phyloP scores from a whole-genome alignment of 2,888 invertebrate species.

The Cheilosia impressa region DNA sequence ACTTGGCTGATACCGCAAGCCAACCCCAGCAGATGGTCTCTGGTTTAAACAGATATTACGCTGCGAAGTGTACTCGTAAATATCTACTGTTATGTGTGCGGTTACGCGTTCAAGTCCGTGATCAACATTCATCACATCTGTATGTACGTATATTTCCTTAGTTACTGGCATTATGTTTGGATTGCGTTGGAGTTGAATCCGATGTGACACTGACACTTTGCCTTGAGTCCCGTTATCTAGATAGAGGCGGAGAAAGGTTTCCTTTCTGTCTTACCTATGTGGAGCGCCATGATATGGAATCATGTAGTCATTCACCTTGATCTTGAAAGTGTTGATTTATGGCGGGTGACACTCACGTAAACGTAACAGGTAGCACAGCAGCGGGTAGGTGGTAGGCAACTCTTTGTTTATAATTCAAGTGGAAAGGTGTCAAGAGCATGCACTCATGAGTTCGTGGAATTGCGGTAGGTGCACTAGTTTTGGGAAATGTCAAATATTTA shows the following conservation, averaged over 20 bases:
- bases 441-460: slow-evolving; percentile 44
- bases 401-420: slow-evolving; percentile 1
- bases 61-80: slow-evolving; percentile 49
- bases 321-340: slow-evolving; percentile 66
- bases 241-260: slow-evolving; percentile 14
- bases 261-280: slow-evolving; percentile 16
- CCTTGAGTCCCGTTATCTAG: slow-evolving; percentile 63
- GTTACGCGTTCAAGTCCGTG: slow-evolving; percentile 58
- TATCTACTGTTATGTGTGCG: slow-evolving; percentile 58
- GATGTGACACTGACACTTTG: slow-evolving; percentile 55
- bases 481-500: not conserved
- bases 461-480: slow-evolving; percentile 23
- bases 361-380: slow-evolving; percentile 11
- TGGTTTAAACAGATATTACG: slow-evolving; percentile 56
- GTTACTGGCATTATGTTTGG: slow-evolving; percentile 20
- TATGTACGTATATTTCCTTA: slow-evolving; percentile 49
- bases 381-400: not conserved
- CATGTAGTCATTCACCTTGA: slow-evolving; percentile 59
- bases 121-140: slow-evolving; percentile 61
- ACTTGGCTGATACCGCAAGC: slow-evolving; percentile 51
- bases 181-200: slow-evolving; percentile 15
- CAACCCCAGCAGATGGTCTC: slow-evolving; percentile 70
- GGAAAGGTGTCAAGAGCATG: slow-evolving; percentile 33
- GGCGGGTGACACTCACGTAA: slow-evolving; percentile 7
- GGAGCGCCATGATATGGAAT: slow-evolving; percentile 22